A percentile compares a stretch with the other conserved stretches of the same genome.
phyloP scores from a whole-genome alignment of 2,888 invertebrate species.

The Clivina fossor region DNA sequence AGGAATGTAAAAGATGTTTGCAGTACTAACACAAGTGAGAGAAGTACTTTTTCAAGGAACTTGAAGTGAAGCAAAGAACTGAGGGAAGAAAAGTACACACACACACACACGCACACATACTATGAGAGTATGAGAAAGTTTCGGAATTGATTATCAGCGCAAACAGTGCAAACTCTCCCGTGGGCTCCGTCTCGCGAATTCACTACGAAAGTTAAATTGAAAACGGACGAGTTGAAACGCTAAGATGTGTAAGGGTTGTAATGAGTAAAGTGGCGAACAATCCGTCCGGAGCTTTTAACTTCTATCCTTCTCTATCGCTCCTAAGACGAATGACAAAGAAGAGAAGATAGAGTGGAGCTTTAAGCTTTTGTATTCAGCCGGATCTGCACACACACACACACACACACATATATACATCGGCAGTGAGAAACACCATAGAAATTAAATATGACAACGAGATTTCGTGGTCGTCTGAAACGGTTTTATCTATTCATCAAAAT shows the following conservation, averaged over 20 bases:
- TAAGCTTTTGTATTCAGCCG: neutral
- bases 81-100: too few relatives aligned
- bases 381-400: neutral
- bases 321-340: neutral
- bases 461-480: too few relatives aligned
- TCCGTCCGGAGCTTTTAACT: too few relatives aligned
- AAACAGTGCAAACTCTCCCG: conserved; percentile 13
- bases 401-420: neutral
- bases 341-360: too few relatives aligned
- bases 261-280: conserved; percentile 26
- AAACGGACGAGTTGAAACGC: conserved; percentile 17
- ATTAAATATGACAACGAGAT: neutral
- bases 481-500: too few relatives aligned
- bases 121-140: conserved; percentile 29
- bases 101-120: too few relatives aligned
- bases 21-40: too few relatives aligned
- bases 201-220: conserved; percentile 25
- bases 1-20: too few relatives aligned
- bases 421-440: neutral
- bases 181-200: conserved; percentile 11
- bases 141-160: conserved; percentile 25
- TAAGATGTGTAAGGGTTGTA: conserved; percentile 19
- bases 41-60: too few relatives aligned
- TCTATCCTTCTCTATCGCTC: neutral
- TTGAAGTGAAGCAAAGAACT: too few relatives aligned